Evolutionary conservation across 2,797 vertebrate genomes (phyloP).

Genomic region (Euthynnus affinis): DNA sequence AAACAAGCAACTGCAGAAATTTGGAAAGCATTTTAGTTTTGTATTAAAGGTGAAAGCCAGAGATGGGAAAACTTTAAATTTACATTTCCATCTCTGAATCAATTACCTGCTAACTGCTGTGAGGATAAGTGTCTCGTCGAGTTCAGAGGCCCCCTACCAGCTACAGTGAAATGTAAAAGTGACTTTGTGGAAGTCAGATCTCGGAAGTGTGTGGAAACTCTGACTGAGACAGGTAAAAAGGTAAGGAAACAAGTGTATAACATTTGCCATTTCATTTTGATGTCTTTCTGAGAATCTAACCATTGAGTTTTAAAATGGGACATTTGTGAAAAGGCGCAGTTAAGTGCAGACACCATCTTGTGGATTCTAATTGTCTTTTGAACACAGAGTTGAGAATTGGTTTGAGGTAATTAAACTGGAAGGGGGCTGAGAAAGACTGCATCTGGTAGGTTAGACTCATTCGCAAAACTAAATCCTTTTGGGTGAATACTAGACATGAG

Average conservation of each 20-base stretch:
- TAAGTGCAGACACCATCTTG: not conserved
- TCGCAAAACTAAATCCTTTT: not conserved
- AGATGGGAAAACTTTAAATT: constrained; percentile 5
- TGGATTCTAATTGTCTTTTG: not conserved
- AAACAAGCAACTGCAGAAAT: not conserved
- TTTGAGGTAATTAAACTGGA: not conserved
- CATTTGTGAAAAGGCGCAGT: not conserved
- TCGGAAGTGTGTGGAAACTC: not conserved
- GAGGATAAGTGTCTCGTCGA: constrained; percentile 7
- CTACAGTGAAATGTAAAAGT: not conserved
- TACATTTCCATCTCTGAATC: constrained; percentile 7
- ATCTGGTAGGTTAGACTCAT: not conserved
- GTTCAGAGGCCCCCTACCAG: not conserved
- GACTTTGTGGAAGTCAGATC: no score
- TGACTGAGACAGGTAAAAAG: not conserved
- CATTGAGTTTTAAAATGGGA: constrained; percentile 9
- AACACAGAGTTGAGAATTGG: not conserved
- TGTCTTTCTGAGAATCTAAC: not conserved
- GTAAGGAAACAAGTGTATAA: not conserved
- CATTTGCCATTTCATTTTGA: not conserved
- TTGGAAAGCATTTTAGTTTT: constrained; percentile 4
- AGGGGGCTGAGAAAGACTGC: not conserved
- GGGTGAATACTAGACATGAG: not conserved
- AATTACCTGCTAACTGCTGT: constrained; percentile 5
- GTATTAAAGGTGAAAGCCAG: not conserved